Conservation (phyloP, 2,888 invertebrate species). For the Seira musarum region DNA sequence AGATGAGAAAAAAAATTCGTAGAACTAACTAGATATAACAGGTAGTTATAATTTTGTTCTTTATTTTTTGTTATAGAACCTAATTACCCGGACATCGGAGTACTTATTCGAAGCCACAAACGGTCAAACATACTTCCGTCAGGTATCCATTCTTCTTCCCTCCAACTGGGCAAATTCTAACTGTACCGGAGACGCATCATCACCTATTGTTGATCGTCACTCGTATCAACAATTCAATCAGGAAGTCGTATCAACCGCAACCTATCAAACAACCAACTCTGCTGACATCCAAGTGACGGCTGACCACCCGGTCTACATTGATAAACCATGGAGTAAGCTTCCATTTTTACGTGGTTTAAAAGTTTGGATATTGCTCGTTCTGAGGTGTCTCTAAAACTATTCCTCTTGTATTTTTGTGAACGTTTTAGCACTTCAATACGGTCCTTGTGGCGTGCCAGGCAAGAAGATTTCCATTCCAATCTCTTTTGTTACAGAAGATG, state of each 20-base stretch:
- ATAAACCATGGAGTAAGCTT: constrained; percentile 68
- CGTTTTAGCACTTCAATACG: constrained; percentile 70
- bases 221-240: constrained; percentile 40
- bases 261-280: constrained; percentile 63
- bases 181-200: constrained; percentile 61
- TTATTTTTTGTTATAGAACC: constrained; percentile 61
- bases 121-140: constrained; percentile 68
- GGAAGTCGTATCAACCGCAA: constrained; percentile 66
- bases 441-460: constrained; percentile 69
- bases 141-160: constrained; percentile 68
- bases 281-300: constrained; percentile 67
- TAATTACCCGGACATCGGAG: constrained; percentile 69
- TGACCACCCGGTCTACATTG: constrained; percentile 69
- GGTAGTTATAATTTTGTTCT: constrained; percentile 13
- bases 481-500: constrained; percentile 63
- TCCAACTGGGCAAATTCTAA: constrained; percentile 68
- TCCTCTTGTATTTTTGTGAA: background rate
- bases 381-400: background rate
- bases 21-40: too few species aligned
- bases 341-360: too few species aligned
- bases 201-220: background rate
- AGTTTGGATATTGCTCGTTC: background rate
- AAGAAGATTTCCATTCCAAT: constrained; percentile 68
- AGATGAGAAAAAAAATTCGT: too few species aligned
- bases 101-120: constrained; percentile 66